Evolutionary conservation across 2,113 vertebrate species (phyloP).

Genomic region (Bombycilla garrulus): DNA sequence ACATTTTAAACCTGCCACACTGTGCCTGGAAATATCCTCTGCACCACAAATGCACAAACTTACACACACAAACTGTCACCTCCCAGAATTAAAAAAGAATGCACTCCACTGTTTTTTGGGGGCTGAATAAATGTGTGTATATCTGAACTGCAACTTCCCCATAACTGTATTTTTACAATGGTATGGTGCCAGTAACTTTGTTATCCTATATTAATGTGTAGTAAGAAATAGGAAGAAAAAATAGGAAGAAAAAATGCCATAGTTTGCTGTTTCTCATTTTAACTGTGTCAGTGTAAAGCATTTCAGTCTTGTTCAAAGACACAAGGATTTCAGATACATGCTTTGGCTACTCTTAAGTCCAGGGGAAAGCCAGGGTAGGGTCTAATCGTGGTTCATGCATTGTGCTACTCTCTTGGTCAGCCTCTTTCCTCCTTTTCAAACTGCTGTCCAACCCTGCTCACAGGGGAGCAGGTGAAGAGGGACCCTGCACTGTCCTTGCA

Average conservation of each 20-base stretch:
- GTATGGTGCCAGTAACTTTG: background rate
- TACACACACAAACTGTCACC: background rate
- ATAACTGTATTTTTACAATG: background rate
- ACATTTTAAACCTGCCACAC: background rate
- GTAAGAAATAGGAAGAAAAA: background rate
- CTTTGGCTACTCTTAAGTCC: background rate
- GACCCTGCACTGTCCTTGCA: rapidly evolving
- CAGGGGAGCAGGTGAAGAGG: background rate
- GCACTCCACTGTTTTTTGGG: background rate
- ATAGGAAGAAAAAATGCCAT: background rate
- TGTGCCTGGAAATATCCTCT: background rate
- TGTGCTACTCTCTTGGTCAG: background rate
- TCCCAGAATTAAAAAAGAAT: background rate
- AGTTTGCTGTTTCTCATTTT: background rate
- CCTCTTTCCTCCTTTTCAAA: background rate
- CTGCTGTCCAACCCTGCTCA: background rate
- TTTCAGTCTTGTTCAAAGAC: background rate
- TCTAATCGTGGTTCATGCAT: background rate
- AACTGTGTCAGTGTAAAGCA: background rate
- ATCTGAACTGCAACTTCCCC: background rate
- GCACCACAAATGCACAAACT: background rate
- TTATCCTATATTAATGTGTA: background rate
- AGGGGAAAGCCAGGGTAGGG: background rate
- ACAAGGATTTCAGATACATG: background rate
- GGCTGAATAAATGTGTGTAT: background rate